Conservation (phyloP, 2,113 vertebrate species). For the Eulacestoma nigropectus region DNA sequence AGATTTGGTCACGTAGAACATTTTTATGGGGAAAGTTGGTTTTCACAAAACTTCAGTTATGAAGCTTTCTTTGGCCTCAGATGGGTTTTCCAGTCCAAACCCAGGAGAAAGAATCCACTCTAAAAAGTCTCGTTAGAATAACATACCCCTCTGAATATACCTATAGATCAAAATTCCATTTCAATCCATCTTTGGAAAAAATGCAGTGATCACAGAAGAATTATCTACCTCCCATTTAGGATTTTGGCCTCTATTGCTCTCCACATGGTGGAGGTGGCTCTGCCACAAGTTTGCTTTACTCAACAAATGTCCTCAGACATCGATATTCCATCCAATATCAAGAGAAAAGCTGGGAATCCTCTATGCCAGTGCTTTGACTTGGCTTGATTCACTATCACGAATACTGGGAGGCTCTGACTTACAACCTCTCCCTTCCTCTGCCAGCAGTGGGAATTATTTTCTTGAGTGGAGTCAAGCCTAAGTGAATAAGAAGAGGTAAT, state of each 20-base stretch:
- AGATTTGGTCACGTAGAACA: not conserved
- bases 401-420: not conserved
- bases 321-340: fast-evolving
- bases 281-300: not conserved
- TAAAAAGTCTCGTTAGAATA: not conserved
- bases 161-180: not conserved
- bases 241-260: not conserved
- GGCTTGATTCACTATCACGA: fast-evolving
- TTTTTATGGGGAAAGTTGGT: not conserved
- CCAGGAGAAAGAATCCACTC: not conserved
- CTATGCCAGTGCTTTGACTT: not conserved
- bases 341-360: not conserved
- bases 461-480: not conserved
- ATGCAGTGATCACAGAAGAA: not conserved
- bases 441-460: not conserved
- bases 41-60: not conserved
- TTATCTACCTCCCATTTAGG: not conserved
- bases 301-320: not conserved
- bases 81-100: not conserved
- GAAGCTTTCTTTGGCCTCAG: not conserved
- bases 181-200: not conserved
- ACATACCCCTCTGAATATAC: not conserved
- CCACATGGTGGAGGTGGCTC: not conserved
- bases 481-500: not conserved
- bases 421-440: not conserved